phyloP scores from a whole-genome alignment of 2,888 invertebrate species.

The Tachina fera region DNA sequence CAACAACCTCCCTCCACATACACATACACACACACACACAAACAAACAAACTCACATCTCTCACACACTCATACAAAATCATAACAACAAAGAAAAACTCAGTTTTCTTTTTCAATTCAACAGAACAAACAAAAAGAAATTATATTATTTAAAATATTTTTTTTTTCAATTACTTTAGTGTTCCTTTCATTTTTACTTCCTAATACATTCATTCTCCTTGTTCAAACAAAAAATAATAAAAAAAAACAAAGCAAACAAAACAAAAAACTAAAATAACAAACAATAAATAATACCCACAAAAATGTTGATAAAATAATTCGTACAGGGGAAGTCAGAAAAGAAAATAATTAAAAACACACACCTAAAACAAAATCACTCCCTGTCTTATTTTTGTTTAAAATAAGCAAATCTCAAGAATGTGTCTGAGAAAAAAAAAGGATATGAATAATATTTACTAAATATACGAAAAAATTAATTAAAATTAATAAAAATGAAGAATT shows the following conservation, averaged over 20 bases:
- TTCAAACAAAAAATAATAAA: conserved; percentile 60
- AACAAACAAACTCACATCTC: conserved; percentile 18
- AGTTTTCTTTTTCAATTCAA: conserved; percentile 15
- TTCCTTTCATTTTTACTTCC: conserved; percentile 28
- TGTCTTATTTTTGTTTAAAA: conserved; percentile 48
- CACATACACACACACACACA: conserved; percentile 61
- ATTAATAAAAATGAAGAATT: conserved; percentile 64
- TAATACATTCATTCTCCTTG: conserved; percentile 39
- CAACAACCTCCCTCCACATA: conserved; percentile 71
- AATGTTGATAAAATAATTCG: conserved; percentile 54
- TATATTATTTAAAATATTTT: conserved; percentile 54
- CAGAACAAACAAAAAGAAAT: conserved; percentile 31
- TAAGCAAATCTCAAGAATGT: conserved; percentile 43
- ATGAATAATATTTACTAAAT: conserved; percentile 63
- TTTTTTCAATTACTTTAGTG: conserved; percentile 32
- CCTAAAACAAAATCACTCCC: conserved; percentile 68
- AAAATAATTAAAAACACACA: conserved; percentile 75
- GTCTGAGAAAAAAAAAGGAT: conserved; percentile 39
- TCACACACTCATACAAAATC: conserved; percentile 34
- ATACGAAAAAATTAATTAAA: conserved; percentile 56
- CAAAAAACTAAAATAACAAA: conserved; percentile 61
- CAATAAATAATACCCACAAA: conserved; percentile 46
- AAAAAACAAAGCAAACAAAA: conserved; percentile 60
- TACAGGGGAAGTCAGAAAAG: conserved; percentile 39
- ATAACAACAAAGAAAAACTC: conserved; percentile 15